Base-by-base conservation (phyloP, 2,888 invertebrate species). In the Maniola hyperantus region DNA sequence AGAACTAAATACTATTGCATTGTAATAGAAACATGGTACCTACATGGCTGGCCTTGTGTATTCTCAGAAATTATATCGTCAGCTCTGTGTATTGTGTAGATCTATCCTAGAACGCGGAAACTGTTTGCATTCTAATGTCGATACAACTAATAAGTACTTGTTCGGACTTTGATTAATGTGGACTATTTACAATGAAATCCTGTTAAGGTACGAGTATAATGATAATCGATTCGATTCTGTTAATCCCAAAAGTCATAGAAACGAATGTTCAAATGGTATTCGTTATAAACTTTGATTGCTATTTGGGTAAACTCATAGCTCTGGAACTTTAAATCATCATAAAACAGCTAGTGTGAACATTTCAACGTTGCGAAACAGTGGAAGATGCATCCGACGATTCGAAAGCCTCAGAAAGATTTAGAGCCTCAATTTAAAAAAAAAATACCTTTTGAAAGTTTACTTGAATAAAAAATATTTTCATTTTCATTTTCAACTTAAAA, bases 61-160 rank as follows among this genome's bases (percentile, higher is more conserved):
- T 69, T 69, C 69, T 44, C 20, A 69, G 69, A 69, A 69, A 66
- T 64, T 66, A 55, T 64, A 61, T 46, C 66, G 64, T 61, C 59
- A 36, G 42, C 42, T 34, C 60, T 51, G 42, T 42, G 61, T 66
- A 68, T 65, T 66, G 65, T 68, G 68, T 65, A 59, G 53, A 58
- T 64, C 34, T 48, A 66, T 68, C 66, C 34, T 66, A 70, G 65
- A 66, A 70, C 66, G 68, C 68, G 71, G 70, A 72, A 70, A 63
- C 61, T 61, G 66, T 50, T 70, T 33, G 64, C 58, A 68, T 70
- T 70, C 66, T 68, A 66, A 70, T 68, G 64, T 68, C 65, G 65
- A 65, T 64, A 64, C 58, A 15, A 62, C 62, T 62, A 53, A 60
- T 60, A 54, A 36, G 48, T 65, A 61, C 66, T 51, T 50, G 60